Evolutionary conservation across 2,797 vertebrate genomes (phyloP).

Genomic region (Sternarchorhynchus goeldii): DNA sequence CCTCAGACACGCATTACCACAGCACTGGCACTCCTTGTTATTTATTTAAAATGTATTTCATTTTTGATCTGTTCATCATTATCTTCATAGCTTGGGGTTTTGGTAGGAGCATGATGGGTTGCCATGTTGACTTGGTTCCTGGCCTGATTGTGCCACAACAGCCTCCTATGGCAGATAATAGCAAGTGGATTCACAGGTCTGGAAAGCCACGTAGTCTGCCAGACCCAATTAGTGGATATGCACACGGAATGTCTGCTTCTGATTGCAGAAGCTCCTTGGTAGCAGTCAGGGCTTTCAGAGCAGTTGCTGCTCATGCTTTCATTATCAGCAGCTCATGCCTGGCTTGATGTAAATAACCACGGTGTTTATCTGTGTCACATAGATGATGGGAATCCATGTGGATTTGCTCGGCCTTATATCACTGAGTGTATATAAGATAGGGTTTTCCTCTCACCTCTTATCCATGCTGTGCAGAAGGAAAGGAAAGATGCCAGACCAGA

Average conservation of each 20-base stretch:
- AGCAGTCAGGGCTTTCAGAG: not conserved
- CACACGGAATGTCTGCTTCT: constrained; percentile 53
- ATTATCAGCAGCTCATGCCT: constrained; percentile 27
- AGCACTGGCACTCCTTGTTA: no score
- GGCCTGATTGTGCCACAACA: constrained; percentile 19
- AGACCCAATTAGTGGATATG: constrained; percentile 41
- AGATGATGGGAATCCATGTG: not conserved
- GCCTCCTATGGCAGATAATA: not conserved
- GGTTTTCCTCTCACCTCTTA: no score
- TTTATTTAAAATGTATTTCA: no score
- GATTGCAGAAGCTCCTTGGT: constrained; percentile 36
- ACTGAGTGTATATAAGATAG: no score
- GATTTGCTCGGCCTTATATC: not conserved
- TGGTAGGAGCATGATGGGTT: not conserved
- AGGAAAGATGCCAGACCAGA: no score
- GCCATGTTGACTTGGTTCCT: constrained; percentile 31
- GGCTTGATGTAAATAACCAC: not conserved
- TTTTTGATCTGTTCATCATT: no score
- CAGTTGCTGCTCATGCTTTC: not conserved
- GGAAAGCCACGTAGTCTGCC: constrained; percentile 27
- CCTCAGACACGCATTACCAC: no score
- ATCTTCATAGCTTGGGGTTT: not conserved
- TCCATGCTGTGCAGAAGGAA: no score
- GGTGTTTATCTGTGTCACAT: not conserved
- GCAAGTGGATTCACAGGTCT: not conserved